Conservation (phyloP, 2,888 invertebrate species). For the Tricholauxania praeusta region DNA sequence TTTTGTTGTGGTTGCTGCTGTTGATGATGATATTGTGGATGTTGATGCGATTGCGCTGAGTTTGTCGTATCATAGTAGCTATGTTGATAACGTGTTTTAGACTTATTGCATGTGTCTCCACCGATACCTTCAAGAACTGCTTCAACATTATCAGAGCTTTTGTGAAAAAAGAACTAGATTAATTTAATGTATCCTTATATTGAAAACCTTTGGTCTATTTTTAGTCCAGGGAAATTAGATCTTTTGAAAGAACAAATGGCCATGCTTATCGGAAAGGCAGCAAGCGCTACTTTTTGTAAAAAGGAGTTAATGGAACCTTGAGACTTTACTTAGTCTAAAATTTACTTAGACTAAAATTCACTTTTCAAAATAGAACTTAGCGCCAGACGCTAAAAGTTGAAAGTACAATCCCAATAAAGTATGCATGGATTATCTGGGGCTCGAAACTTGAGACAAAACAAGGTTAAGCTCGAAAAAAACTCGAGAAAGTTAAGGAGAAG, state of each 20-base stretch:
- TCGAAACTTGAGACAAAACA: no score
- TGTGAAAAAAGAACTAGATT: slow-evolving; percentile 30
- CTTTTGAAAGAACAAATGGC: no score
- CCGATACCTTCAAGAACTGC: slow-evolving; percentile 66
- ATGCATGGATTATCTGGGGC: background rate
- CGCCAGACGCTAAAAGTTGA: background rate
- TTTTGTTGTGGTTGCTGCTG: slow-evolving; percentile 35
- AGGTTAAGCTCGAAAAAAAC: no score
- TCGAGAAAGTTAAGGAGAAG: no score
- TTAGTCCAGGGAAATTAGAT: no score
- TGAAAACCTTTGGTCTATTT: no score
- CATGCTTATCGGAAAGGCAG: no score
- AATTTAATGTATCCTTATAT: background rate
- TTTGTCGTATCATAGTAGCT: slow-evolving; percentile 58
- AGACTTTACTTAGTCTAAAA: background rate
- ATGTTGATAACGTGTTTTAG: slow-evolving; percentile 57
- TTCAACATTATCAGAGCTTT: slow-evolving; percentile 69
- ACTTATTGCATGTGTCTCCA: slow-evolving; percentile 49
- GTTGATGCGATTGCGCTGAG: slow-evolving; percentile 53
- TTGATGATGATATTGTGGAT: slow-evolving; percentile 35
- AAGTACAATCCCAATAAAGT: background rate
- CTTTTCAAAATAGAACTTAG: background rate
- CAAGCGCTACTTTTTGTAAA: no score
- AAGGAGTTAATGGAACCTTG: no score
- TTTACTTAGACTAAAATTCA: slow-evolving; percentile 5